These are phyloP conservation scores for Stegostoma tigrinum DNA, from an alignment of 2,113 vertebrate species.

Conservation along the genomic window DNA sequence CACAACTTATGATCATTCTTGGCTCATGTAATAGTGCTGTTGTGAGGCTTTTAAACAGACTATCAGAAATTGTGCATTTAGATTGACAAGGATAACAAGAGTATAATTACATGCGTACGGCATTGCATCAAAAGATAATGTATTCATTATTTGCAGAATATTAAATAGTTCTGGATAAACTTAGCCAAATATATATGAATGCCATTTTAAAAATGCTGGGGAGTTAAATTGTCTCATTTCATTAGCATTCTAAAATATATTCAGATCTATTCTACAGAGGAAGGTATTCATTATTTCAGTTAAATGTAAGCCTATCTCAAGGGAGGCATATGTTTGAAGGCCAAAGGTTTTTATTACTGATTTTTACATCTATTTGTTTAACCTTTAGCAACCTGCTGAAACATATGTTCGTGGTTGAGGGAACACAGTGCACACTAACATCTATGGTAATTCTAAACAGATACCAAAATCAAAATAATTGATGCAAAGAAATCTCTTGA, in stretches of 20 bases:
- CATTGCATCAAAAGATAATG: too few species aligned
- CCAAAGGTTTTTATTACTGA: constrained; percentile 29
- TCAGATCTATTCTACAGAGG: constrained; percentile 35
- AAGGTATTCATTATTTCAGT: constrained; percentile 20
- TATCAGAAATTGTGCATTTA: not conserved
- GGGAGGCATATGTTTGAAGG: constrained; percentile 25
- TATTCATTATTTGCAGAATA: not conserved
- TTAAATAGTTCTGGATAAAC: not conserved
- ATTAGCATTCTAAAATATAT: constrained; percentile 12
- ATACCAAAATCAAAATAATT: not conserved
- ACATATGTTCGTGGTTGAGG: not conserved
- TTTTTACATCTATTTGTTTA: constrained; percentile 35
- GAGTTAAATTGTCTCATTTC: constrained; percentile 9
- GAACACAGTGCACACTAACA: not conserved
- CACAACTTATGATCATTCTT: not conserved
- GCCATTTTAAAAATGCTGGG: not conserved
- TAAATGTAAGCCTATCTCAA: constrained; percentile 24
- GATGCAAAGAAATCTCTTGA: not conserved
- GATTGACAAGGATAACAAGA: not conserved
- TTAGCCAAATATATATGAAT: not conserved
- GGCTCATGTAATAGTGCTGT: not conserved
- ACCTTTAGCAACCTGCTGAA: constrained; percentile 32
- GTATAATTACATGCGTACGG: not conserved
- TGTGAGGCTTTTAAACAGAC: not conserved
- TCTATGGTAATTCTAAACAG: not conserved